phyloP scores from a whole-genome alignment of 2,797 vertebrate genomes.

The Darevskia nairensis region DNA sequence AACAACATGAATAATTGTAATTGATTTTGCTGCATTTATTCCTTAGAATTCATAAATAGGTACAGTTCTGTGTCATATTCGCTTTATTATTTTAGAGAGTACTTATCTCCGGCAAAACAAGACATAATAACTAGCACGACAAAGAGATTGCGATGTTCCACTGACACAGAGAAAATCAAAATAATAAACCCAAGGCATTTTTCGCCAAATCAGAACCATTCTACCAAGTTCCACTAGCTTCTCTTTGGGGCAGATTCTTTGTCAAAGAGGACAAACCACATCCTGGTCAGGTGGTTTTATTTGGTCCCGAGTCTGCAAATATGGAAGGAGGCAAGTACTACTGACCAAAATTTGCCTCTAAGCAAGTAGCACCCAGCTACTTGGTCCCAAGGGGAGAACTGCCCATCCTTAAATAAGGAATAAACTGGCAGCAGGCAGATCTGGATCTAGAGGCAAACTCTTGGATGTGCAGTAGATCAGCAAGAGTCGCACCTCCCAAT shows the following conservation, averaged over 20 bases:
- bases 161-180: slow-evolving; percentile 28
- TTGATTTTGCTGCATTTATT: slow-evolving; percentile 77
- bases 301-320: not conserved
- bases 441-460: not conserved
- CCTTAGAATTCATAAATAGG: slow-evolving; percentile 76
- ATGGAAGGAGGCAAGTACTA: not conserved
- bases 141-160: slow-evolving; percentile 46
- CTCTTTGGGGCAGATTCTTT: slow-evolving; percentile 16
- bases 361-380: not conserved
- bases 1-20: slow-evolving; percentile 76
- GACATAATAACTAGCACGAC: slow-evolving; percentile 52
- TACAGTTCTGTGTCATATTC: slow-evolving; percentile 55
- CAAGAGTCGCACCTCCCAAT: not conserved
- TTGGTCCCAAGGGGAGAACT: too few species aligned
- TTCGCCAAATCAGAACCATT: slow-evolving; percentile 23
- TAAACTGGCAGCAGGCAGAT: not conserved
- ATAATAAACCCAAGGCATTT: slow-evolving; percentile 36
- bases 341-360: not conserved
- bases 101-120: slow-evolving; percentile 63
- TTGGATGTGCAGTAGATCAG: not conserved
- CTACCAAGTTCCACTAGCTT: slow-evolving; percentile 30
- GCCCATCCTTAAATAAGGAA: not conserved
- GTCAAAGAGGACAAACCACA: not conserved
- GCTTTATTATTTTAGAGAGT: slow-evolving; percentile 67
- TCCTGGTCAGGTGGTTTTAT: not conserved